Conservation (phyloP, 2,888 invertebrate species). For the Mythimna pallens region DNA sequence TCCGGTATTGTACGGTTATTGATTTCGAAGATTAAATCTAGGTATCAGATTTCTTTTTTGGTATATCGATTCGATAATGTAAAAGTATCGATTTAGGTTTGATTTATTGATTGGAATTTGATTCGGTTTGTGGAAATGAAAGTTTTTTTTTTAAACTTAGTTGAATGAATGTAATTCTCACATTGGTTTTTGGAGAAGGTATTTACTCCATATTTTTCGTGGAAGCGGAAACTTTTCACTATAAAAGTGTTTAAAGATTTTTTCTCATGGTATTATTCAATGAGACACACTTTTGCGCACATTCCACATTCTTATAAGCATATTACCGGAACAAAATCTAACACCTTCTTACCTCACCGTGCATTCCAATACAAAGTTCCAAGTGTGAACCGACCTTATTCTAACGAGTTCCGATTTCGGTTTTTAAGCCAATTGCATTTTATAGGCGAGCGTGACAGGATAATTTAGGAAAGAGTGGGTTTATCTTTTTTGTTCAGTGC, state of each 20-base stretch:
- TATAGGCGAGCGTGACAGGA: conserved; percentile 90
- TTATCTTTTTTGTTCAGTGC: conserved; percentile 72
- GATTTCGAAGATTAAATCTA: conserved; percentile 60
- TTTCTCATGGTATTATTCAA: not conserved
- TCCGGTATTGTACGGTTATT: conserved; percentile 59
- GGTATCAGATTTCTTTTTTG: conserved; percentile 54
- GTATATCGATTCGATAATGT: conserved; percentile 47
- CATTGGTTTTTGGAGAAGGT: not conserved
- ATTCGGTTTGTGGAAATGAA: conserved; percentile 30
- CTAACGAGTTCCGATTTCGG: conserved; percentile 85
- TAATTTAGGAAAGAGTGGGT: conserved; percentile 87
- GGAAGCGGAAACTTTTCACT: not conserved
- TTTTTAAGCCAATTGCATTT: conserved; percentile 89
- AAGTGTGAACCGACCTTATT: conserved; percentile 71
- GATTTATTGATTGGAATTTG: conserved; percentile 57
- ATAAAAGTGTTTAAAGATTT: not conserved
- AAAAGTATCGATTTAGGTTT: conserved; percentile 45
- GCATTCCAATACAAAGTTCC: not conserved
- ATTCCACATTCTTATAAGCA: not conserved
- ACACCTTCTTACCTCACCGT: not conserved
- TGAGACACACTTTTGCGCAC: not conserved
- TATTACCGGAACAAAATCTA: not conserved
- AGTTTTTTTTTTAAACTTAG: conserved; percentile 14
- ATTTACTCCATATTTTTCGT: not conserved
- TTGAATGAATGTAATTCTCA: not conserved